Conservation (phyloP, 1,140 invertebrate genomes). For the Drosophila leontia region DNA sequence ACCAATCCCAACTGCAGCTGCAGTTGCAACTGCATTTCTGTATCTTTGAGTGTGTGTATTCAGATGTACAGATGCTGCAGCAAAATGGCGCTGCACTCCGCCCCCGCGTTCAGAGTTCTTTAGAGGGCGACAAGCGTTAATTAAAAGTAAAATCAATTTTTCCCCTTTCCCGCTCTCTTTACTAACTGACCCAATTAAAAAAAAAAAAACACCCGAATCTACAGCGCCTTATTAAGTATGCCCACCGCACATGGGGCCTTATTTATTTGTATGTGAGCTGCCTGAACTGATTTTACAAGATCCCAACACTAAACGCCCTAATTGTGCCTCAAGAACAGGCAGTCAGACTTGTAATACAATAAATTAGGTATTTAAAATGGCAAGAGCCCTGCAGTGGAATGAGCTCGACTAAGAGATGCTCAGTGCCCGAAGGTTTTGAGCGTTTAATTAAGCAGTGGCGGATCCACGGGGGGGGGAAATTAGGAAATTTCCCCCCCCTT, state of each 20-base stretch:
- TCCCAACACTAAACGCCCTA: conserved; percentile 4
- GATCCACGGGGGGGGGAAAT: too few species aligned
- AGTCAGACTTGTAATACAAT: neutral
- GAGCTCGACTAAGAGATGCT: neutral
- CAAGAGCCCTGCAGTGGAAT: neutral
- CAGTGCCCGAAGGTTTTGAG: neutral
- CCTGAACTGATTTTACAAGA: conserved; percentile 7
- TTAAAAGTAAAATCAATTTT: conserved; percentile 16
- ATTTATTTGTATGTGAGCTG: conserved; percentile 23
- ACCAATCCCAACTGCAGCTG: conserved; percentile 31
- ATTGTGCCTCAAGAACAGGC: neutral
- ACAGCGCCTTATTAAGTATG: conserved; percentile 3
- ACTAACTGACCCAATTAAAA: conserved; percentile 1
- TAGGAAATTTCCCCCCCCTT: too few species aligned
- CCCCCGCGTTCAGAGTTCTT: neutral
- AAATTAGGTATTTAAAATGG: neutral
- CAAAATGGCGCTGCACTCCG: conserved; percentile 30
- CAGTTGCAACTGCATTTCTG: neutral
- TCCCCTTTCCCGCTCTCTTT: neutral
- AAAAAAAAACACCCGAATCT: conserved; percentile 1
- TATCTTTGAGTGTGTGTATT: neutral
- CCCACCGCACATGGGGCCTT: conserved; percentile 14
- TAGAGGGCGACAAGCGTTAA: neutral
- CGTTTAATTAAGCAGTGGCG: too few species aligned
- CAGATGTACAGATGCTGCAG: conserved; percentile 24